phyloP scores from a whole-genome alignment of 2,113 vertebrate species.

The Nematolebias whitei region DNA sequence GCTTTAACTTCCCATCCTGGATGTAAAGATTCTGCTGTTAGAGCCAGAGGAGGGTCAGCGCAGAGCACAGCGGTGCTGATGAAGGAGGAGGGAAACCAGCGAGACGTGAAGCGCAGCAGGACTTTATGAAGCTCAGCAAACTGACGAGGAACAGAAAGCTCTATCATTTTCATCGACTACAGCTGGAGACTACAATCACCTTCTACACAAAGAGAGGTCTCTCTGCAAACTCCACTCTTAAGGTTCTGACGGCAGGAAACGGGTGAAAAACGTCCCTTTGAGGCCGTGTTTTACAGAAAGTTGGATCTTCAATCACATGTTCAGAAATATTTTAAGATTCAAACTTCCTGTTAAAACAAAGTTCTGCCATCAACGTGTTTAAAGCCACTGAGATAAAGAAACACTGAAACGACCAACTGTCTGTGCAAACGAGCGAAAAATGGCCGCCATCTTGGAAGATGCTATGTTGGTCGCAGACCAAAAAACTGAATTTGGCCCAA shows the following conservation, averaged over 20 bases:
- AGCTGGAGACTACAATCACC: constrained; percentile 18
- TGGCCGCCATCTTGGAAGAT: no score
- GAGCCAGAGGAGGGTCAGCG: constrained; percentile 16
- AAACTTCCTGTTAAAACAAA: no score
- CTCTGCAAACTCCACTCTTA: not conserved
- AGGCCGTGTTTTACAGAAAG: not conserved
- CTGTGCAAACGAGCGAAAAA: no score
- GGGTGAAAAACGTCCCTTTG: no score
- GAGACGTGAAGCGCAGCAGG: constrained; percentile 11
- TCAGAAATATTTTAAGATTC: no score
- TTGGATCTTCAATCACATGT: no score
- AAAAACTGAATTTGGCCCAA: no score
- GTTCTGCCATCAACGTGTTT: no score
- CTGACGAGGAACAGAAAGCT: not conserved
- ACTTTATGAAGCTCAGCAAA: constrained; percentile 4
- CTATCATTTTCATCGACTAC: constrained; percentile 14
- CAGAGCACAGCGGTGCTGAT: constrained; percentile 21
- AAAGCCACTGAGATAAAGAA: no score
- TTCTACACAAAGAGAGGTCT: not conserved
- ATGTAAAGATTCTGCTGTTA: constrained; percentile 39
- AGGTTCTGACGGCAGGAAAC: no score
- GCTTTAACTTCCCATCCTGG: constrained; percentile 2
- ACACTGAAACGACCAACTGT: no score
- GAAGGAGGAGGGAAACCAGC: constrained; percentile 18
- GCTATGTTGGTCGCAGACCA: no score